phyloP scores from a whole-genome alignment of 2,797 vertebrate species.

The Argya squamiceps region DNA sequence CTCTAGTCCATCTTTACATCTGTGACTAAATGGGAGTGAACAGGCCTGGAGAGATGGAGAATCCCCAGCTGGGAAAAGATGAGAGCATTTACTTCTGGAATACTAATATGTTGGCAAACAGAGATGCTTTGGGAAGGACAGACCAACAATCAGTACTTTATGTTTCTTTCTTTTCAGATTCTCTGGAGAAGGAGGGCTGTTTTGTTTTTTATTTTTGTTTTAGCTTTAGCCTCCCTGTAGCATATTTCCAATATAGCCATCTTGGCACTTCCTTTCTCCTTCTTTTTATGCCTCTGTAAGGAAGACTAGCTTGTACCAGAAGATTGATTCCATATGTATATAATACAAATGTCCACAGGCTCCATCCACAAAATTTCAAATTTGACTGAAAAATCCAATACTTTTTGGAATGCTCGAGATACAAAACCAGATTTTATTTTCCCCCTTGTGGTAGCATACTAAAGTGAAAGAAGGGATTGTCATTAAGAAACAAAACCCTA shows the following conservation, averaged over 20 bases:
- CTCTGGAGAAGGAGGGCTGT: background rate
- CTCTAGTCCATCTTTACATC: background rate
- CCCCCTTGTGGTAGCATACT: background rate
- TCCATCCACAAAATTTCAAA: background rate
- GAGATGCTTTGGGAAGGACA: background rate
- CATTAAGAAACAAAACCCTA: background rate
- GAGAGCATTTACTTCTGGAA: background rate
- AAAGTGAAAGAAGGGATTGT: background rate
- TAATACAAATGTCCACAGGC: background rate
- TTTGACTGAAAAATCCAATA: background rate
- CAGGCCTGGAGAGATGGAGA: background rate
- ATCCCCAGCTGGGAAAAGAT: slow-evolving; percentile 12
- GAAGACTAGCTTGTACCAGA: background rate
- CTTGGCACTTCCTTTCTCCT: background rate
- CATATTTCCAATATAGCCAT: background rate
- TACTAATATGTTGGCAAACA: slow-evolving; percentile 6
- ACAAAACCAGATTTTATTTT: background rate
- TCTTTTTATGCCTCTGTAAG: background rate
- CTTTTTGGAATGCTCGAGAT: background rate
- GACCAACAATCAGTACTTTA: background rate
- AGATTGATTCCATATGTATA: background rate
- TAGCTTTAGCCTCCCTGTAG: background rate
- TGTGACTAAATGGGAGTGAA: background rate
- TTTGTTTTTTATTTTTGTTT: background rate
- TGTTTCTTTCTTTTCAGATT: background rate